These are phyloP conservation scores for Polylopha cassiicola DNA, from an alignment of 2,888 invertebrate genomes.

Conservation along the genomic window DNA sequence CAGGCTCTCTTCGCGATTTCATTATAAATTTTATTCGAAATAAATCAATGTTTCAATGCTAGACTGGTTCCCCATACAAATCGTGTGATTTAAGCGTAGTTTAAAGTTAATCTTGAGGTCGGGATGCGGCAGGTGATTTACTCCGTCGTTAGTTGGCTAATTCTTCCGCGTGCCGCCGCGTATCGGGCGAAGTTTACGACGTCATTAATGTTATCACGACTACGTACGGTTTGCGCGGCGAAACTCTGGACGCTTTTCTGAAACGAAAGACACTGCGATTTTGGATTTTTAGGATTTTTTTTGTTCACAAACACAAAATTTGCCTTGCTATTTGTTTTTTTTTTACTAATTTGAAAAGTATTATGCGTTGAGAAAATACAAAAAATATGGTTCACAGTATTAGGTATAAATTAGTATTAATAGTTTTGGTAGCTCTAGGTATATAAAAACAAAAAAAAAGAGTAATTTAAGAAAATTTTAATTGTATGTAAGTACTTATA, in stretches of 20 bases:
- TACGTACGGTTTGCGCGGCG: slow-evolving; percentile 15
- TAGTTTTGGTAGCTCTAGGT: no score
- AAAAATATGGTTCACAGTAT: no score
- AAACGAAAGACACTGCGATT: slow-evolving; percentile 2
- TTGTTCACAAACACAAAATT: no score
- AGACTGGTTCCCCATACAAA: slow-evolving; percentile 35
- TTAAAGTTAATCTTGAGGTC: slow-evolving; percentile 53
- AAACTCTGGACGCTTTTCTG: slow-evolving; percentile 1
- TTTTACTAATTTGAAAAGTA: no score
- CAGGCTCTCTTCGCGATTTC: no score
- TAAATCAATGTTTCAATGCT: slow-evolving; percentile 16
- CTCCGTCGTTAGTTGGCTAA: slow-evolving; percentile 65
- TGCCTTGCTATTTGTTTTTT: no score
- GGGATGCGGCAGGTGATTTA: slow-evolving; percentile 64
- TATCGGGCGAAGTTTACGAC: slow-evolving; percentile 51
- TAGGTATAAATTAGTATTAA: no score
- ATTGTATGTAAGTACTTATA: no score
- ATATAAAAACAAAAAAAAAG: no score
- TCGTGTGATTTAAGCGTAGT: slow-evolving; percentile 48
- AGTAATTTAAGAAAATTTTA: no score
- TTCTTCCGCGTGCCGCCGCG: slow-evolving; percentile 67
- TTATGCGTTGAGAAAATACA: no score
- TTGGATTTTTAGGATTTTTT: no score
- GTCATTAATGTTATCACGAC: slow-evolving; percentile 68
- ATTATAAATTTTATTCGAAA: slow-evolving; percentile 24